Evolutionary conservation across 2,888 invertebrate species (phyloP).

Genomic region (Cheilosia pagana): DNA sequence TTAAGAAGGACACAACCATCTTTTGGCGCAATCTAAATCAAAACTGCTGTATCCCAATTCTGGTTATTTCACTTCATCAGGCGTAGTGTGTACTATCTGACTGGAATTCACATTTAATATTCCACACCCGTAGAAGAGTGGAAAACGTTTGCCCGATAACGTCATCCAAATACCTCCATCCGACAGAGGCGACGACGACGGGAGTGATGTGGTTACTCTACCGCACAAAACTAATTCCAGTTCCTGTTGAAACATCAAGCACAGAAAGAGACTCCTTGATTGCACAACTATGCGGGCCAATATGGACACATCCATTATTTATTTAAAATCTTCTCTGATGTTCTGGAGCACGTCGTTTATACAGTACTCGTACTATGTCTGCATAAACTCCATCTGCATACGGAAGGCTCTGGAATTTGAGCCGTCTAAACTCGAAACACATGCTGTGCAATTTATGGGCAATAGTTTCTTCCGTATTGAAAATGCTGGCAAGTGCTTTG

Average conservation of each 20-base stretch:
- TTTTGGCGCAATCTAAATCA: background rate
- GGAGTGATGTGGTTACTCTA: background rate
- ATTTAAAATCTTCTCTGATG: conserved; percentile 10
- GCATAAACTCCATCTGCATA: background rate
- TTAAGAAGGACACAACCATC: background rate
- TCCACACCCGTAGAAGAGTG: conserved; percentile 23
- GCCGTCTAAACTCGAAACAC: conserved; percentile 4
- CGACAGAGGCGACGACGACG: background rate
- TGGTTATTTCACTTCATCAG: background rate
- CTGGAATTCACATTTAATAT: conserved; percentile 3
- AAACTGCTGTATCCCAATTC: background rate
- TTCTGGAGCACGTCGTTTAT: conserved; percentile 1
- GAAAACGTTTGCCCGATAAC: conserved; percentile 11
- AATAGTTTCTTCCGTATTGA: conserved; percentile 17
- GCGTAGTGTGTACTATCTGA: background rate
- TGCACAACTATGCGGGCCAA: conserved; percentile 14
- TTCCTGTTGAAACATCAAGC: background rate
- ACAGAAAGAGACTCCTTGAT: conserved; percentile 1
- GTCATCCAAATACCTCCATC: background rate
- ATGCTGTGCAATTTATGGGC: conserved; percentile 57
- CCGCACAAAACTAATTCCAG: conserved; percentile 20
- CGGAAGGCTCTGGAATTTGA: background rate
- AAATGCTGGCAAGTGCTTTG: background rate
- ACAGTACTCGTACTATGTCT: background rate
- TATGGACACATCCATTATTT: conserved; percentile 19